Conservation (phyloP, 2,113 vertebrate genomes). For the Tragelaphus imberbis region DNA sequence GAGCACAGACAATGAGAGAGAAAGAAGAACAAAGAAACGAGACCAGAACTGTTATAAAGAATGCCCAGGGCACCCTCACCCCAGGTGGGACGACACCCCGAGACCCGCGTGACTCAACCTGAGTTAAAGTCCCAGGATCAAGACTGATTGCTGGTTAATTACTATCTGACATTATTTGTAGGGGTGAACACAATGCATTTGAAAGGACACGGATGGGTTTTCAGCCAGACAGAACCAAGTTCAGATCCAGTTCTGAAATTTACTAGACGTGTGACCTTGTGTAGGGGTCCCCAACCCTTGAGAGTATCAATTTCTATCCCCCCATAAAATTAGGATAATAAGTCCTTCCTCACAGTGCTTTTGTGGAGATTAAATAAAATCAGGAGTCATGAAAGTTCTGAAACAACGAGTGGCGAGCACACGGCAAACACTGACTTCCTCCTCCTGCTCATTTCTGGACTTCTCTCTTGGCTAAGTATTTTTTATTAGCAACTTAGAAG, state of each 20-base stretch:
- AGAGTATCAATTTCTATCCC: not conserved
- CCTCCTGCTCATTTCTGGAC: not conserved
- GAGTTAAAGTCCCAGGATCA: not conserved
- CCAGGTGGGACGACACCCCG: rapidly evolving
- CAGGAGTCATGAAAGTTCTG: not conserved
- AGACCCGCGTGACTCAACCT: not conserved
- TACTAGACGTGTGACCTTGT: not conserved
- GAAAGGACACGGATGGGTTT: not conserved
- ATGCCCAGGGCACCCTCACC: not conserved
- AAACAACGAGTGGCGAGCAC: not conserved
- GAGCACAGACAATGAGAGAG: not conserved
- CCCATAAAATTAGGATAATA: not conserved
- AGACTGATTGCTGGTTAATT: not conserved
- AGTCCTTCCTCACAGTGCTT: not conserved
- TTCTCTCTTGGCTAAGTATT: not conserved
- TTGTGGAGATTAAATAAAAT: not conserved
- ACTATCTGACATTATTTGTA: not conserved
- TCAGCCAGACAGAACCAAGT: not conserved
- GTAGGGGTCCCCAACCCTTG: not conserved
- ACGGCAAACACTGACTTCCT: not conserved
- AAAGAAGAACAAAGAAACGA: not conserved
- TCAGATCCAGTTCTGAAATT: not conserved
- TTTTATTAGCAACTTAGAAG: not conserved
- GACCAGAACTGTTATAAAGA: not conserved
- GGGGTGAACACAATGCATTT: not conserved